A percentile compares a stretch with the other conserved stretches of the same genome.
Conservation (phyloP, 2,797 vertebrate species). For the Gallinago nigripennis region DNA sequence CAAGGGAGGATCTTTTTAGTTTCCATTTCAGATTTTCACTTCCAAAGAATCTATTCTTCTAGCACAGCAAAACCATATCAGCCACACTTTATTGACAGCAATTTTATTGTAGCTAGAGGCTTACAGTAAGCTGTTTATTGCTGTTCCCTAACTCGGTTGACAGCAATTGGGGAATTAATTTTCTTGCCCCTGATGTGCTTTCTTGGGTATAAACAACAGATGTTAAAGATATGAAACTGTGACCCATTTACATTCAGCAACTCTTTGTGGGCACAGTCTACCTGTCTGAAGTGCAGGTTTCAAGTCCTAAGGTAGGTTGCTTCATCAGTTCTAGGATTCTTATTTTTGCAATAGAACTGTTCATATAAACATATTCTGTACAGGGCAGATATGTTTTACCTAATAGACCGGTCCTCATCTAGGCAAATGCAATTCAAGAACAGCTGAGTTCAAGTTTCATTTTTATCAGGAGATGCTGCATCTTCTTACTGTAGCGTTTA, state of each 20-base stretch:
- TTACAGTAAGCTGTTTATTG: constrained; percentile 84
- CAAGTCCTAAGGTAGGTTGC: background rate
- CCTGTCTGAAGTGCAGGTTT: constrained; percentile 43
- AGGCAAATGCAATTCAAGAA: background rate
- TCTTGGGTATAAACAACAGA: constrained; percentile 88
- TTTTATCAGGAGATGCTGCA: background rate
- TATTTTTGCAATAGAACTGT: background rate
- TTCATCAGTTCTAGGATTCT: background rate
- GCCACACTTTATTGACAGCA: constrained; percentile 78
- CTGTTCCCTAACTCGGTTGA: constrained; percentile 82
- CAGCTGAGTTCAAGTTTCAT: background rate
- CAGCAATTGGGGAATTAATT: constrained; percentile 88
- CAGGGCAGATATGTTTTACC: background rate
- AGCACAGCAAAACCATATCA: constrained; percentile 67
- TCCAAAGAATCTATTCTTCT: constrained; percentile 66
- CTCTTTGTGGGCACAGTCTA: constrained; percentile 15
- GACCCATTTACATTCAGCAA: constrained; percentile 74
- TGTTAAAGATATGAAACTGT: constrained; percentile 80
- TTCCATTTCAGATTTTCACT: constrained; percentile 62
- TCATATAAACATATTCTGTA: background rate
- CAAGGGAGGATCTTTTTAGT: constrained; percentile 17
- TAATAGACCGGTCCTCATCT: background rate
- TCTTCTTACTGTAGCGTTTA: background rate
- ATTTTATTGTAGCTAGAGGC: constrained; percentile 83
- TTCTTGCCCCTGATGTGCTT: constrained; percentile 84